Evolutionary conservation across 2,113 vertebrate genomes (phyloP).

Genomic region (Hyperopisus bebe): DNA sequence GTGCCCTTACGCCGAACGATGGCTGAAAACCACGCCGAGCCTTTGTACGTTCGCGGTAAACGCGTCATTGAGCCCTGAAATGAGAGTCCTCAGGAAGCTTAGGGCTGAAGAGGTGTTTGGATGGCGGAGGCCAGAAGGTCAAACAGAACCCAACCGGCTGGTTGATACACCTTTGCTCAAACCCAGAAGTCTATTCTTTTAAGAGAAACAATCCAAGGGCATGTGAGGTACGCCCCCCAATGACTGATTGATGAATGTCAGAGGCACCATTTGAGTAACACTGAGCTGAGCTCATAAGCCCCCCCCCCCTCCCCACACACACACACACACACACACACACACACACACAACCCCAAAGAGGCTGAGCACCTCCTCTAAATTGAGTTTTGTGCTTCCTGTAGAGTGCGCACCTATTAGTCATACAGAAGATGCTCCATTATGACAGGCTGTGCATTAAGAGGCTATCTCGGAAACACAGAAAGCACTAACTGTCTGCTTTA

Average conservation of each 20-base stretch:
- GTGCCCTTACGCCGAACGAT: background rate
- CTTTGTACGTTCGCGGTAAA: background rate
- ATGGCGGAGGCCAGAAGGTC: background rate
- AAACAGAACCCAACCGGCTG: background rate
- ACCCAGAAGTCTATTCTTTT: conserved; percentile 1
- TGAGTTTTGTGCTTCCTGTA: background rate
- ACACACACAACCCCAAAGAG: background rate
- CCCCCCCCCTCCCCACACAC: background rate
- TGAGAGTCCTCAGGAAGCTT: background rate
- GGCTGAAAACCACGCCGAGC: background rate
- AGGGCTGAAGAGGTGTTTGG: background rate
- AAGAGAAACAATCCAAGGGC: background rate
- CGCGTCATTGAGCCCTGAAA: background rate
- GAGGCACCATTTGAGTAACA: background rate
- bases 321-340: background rate
- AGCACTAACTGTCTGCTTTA: conserved; percentile 2
- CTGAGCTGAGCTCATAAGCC: background rate
- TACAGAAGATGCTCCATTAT: conserved; percentile 6
- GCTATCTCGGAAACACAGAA: background rate
- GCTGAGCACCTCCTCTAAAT: background rate
- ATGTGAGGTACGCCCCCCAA: background rate
- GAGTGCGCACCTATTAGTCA: conserved; percentile 7
- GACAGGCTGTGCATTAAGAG: conserved; percentile 8
- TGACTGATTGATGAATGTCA: background rate
- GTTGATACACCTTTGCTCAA: background rate